Percentiles rank a stretch among this genome's conserved stretches.
Evolutionary conservation across 2,888 invertebrate genomes (phyloP).

Genomic region (Phymatocera aterrima): DNA sequence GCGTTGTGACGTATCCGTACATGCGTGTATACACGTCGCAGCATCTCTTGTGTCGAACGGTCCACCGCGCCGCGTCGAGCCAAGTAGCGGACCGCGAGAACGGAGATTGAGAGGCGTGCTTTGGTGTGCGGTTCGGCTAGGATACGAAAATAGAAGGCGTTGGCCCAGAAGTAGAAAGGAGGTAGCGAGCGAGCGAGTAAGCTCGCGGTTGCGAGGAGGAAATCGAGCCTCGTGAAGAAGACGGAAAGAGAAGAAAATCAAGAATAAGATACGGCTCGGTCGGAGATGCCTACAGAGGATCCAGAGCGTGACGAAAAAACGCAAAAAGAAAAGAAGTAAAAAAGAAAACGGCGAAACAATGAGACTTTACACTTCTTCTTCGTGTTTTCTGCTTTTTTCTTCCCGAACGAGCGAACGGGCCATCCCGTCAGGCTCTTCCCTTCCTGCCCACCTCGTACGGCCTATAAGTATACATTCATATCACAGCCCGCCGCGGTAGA

Average conservation of each 20-base stretch:
- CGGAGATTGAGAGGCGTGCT: slow-evolving; percentile 1
- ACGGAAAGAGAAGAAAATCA: slow-evolving; percentile 37
- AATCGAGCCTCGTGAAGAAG: slow-evolving; percentile 53
- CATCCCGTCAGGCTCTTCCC: background rate
- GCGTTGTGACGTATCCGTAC: background rate
- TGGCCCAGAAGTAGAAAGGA: slow-evolving; percentile 54
- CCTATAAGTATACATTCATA: no score
- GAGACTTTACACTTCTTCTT: background rate
- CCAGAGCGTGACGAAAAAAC: background rate
- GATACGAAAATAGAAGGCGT: slow-evolving; percentile 49
- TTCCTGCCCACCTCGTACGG: no score
- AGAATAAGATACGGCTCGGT: background rate
- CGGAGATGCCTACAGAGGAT: slow-evolving; percentile 2
- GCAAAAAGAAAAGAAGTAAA: background rate
- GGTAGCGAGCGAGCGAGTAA: slow-evolving; percentile 41
- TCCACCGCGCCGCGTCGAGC: background rate
- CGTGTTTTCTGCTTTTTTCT: background rate
- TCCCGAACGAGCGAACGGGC: slow-evolving; percentile 42
- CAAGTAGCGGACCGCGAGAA: background rate
- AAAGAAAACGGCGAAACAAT: background rate
- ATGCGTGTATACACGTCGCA: slow-evolving; percentile 19
- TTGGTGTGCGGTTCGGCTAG: slow-evolving; percentile 32
- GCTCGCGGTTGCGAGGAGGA: slow-evolving; percentile 50
- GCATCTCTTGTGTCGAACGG: background rate
- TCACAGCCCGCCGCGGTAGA: background rate